Percentiles rank a stretch among this genome's conserved stretches.
Evolutionary conservation across 2,888 invertebrate genomes (phyloP).

Genomic region (Lasioglossum marginatum): DNA sequence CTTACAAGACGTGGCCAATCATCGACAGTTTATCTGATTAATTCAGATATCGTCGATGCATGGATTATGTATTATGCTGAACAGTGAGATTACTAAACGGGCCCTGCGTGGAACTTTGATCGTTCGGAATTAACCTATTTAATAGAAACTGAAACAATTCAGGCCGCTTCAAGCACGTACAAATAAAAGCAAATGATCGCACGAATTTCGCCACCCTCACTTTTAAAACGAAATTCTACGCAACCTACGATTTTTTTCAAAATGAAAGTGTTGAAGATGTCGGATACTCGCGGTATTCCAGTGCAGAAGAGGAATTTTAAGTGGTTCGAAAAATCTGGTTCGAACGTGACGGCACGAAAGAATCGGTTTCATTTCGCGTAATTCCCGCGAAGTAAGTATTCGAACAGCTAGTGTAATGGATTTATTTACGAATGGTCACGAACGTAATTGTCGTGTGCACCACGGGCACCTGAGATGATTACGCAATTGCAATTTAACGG

Average conservation of each 20-base stretch:
- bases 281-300: background rate
- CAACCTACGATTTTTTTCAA: background rate
- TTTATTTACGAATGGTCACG: constrained; percentile 52
- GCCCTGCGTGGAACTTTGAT: background rate
- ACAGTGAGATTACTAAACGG: background rate
- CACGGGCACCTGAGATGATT: constrained; percentile 61
- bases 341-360: background rate
- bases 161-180: background rate
- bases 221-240: background rate
- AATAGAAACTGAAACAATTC: background rate
- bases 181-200: background rate
- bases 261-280: background rate
- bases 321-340: background rate
- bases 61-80: background rate
- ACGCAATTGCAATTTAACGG: constrained; percentile 66
- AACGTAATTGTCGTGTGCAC: constrained; percentile 38
- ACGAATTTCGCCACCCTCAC: no score
- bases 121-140: background rate
- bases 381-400: background rate
- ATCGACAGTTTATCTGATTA: constrained; percentile 23
- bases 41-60: constrained; percentile 3
- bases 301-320: background rate
- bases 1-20: background rate
- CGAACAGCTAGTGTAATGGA: constrained; percentile 24
- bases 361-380: background rate